Evolutionary conservation across 2,888 invertebrate genomes (phyloP).

Genomic region (Troides helena): DNA sequence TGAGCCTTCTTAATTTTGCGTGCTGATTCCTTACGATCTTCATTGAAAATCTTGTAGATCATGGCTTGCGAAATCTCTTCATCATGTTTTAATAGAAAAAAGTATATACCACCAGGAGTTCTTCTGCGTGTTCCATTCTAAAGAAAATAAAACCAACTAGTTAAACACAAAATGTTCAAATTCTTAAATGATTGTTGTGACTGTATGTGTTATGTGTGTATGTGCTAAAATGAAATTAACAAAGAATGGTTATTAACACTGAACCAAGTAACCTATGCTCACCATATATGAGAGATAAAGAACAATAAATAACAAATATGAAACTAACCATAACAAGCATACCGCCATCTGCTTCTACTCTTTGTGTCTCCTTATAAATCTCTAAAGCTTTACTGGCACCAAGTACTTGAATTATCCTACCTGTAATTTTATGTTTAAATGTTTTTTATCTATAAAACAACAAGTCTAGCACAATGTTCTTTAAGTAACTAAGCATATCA

Average conservation of each 20-base stretch:
- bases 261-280: no score
- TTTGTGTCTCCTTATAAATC: constrained; percentile 89
- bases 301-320: neutral
- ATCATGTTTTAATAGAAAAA: constrained; percentile 89
- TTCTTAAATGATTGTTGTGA: neutral
- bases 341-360: constrained; percentile 91
- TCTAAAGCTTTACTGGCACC: constrained; percentile 87
- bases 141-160: constrained; percentile 5
- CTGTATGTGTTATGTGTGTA: no score
- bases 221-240: no score
- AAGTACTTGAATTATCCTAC: constrained; percentile 84
- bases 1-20: constrained; percentile 79
- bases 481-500: neutral
- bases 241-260: no score
- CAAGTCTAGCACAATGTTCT: neutral
- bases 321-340: constrained; percentile 87
- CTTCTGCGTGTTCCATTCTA: constrained; percentile 89
- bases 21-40: constrained; percentile 80
- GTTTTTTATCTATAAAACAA: neutral
- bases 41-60: constrained; percentile 84
- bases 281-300: neutral
- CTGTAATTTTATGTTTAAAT: constrained; percentile 64
- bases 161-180: neutral
- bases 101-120: constrained; percentile 92
- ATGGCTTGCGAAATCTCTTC: constrained; percentile 83